A percentile compares a stretch with the other conserved stretches of the same genome.
These are phyloP conservation scores for Blastobasis lacticolella DNA, from an alignment of 2,888 invertebrate genomes.

Conservation along the genomic window DNA sequence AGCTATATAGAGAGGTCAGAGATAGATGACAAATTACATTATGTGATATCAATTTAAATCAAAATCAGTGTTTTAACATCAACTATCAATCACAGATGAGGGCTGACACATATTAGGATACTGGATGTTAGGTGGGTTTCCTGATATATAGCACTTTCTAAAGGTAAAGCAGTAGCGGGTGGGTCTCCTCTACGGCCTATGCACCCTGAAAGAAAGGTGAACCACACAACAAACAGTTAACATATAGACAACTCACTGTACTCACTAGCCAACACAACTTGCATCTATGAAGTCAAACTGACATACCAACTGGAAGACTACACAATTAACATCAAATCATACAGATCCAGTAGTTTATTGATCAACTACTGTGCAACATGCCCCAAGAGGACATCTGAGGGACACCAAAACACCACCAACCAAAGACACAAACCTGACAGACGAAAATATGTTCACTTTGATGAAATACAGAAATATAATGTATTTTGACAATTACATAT, in stretches of 20 bases:
- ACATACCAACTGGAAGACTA: conserved; percentile 1
- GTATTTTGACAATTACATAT: no score
- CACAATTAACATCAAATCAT: conserved; percentile 3
- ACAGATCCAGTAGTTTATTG: conserved; percentile 3
- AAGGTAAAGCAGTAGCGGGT: conserved; percentile 13
- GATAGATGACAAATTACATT: no score
- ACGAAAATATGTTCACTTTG: background rate
- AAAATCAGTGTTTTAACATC: no score
- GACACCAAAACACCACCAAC: conserved; percentile 10
- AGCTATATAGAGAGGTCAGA: no score
- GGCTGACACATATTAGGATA: no score
- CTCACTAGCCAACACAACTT: conserved; percentile 13
- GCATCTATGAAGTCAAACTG: conserved; percentile 6
- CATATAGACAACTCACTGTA: conserved; percentile 21
- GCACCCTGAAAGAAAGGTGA: conserved; percentile 33
- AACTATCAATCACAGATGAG: no score
- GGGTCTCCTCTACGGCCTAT: conserved; percentile 20
- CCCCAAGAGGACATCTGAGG: conserved; percentile 10
- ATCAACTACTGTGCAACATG: conserved; percentile 8
- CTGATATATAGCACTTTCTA: background rate
- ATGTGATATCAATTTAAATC: no score
- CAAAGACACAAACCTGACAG: background rate
- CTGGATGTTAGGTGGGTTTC: no score
- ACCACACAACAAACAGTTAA: conserved; percentile 29
- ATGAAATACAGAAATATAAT: background rate